Conservation (phyloP, 1,140 invertebrate genomes). For the Archivesica marissinica region DNA sequence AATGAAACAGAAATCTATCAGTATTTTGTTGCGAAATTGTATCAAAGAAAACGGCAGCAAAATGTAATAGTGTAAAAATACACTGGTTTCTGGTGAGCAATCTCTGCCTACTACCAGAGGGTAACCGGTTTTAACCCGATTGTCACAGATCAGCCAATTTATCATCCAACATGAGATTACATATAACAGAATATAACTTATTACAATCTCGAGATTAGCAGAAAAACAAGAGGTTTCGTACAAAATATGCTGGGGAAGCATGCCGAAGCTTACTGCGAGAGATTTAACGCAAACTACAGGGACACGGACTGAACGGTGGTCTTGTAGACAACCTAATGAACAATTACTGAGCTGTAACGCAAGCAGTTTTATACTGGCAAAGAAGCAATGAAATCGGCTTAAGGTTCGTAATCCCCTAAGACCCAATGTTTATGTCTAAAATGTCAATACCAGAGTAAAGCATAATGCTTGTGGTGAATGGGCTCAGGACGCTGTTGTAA, state of each 20-base stretch:
- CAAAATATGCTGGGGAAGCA: constrained; percentile 20
- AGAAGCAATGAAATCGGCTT: constrained; percentile 60
- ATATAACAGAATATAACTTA: neutral
- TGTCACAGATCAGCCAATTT: too few species aligned
- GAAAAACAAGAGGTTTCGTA: neutral
- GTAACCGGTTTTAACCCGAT: too few species aligned
- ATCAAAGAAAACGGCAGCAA: too few species aligned
- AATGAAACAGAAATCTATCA: too few species aligned
- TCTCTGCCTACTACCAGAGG: too few species aligned
- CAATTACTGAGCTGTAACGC: constrained; percentile 41
- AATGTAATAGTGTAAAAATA: too few species aligned
- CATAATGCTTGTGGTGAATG: constrained; percentile 33
- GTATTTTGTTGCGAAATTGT: too few species aligned
- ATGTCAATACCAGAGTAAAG: constrained; percentile 50
- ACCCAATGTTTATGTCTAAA: constrained; percentile 52
- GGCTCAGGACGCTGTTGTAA: constrained; percentile 29
- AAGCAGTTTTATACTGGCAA: constrained; percentile 37
- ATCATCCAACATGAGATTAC: neutral
- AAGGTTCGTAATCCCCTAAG: constrained; percentile 56
- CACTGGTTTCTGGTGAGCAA: too few species aligned
- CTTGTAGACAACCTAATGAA: constrained; percentile 61
- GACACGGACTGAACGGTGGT: neutral
- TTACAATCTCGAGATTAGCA: neutral
- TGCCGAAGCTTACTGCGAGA: constrained; percentile 4
- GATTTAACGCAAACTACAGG: constrained; percentile 42